A percentile compares a stretch with the other conserved stretches of the same genome.
Conservation (phyloP, 2,797 vertebrate genomes). For the Mormyrus proboscirostris region DNA sequence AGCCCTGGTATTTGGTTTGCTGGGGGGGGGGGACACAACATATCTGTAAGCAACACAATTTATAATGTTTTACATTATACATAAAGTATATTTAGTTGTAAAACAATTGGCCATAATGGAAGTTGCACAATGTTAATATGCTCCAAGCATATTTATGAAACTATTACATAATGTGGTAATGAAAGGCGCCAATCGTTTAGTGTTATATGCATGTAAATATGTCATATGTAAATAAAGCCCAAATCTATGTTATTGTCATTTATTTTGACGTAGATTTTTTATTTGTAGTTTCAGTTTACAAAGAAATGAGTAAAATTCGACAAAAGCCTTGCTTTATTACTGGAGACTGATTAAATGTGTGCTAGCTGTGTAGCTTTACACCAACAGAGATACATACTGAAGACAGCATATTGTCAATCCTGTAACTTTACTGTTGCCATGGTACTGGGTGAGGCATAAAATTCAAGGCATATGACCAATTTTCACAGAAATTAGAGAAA, state of each 20-base stretch:
- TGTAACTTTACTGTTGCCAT: neutral
- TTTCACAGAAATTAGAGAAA: too few relatives aligned
- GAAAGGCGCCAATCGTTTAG: neutral
- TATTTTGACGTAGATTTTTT: neutral
- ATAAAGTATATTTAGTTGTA: neutral
- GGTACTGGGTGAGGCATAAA: neutral
- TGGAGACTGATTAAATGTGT: neutral
- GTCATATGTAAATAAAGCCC: neutral
- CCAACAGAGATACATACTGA: neutral
- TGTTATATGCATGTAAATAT: neutral
- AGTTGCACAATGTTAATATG: neutral
- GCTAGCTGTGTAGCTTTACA: neutral
- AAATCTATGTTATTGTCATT: neutral
- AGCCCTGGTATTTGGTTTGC: neutral
- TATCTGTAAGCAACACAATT: neutral
- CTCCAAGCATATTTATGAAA: neutral
- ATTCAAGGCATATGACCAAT: too few relatives aligned
- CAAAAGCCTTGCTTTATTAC: neutral
- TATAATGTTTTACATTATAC: neutral
- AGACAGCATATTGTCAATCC: neutral
- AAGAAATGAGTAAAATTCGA: neutral
- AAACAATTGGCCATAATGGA: neutral
- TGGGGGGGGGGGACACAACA: neutral
- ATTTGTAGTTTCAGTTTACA: neutral
- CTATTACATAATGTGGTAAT: neutral